Evolutionary conservation across 2,888 invertebrate genomes (phyloP), one percentile per base, ranked within the genome.

Genomic region (Sphaerophoria rueppellii): DNA sequence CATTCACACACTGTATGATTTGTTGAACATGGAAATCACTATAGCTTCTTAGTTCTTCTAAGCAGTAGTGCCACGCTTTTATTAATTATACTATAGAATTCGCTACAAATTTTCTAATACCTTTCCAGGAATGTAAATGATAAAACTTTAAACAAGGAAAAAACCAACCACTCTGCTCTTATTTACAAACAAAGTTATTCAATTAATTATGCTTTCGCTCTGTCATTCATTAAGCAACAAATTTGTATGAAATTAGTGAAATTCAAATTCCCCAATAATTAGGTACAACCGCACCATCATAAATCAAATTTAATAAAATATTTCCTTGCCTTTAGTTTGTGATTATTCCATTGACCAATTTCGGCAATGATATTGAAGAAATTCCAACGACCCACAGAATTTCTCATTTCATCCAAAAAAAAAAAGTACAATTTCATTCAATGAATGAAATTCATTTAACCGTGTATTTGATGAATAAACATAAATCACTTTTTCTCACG

Each of bases 391-490:
- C 16, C 50, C 50, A 14, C 50, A 12, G 16, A 14, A 24, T n/a
- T 11, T 12, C 16, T 61, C 46, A 4, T 48, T 61, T 9, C 32
- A 32, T n/a, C 16, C 16, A 6, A 52, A 52, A 52, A 43, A 1
- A 0, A 50, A 48, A 63, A 46, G n/a, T 12, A 11, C 32, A 35
- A 16, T 50, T 14, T 50, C 63, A 43, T 63, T 50, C 35, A 65
- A 35, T 65, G 0, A 65, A 63, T 50, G 35, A 40, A 0, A 60
- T 60, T 43, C 40, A 43, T 60, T 43, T 43, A 43, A 63, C 48
- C 35, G 24, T 24, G 14, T 40, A 48, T 65, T 60, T 24, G 60
- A 35, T 65, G 50, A 65, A 65, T 37, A 14, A 2, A 50, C 50
- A 65, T 63, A 50, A 65, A 65, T 50, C 35, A 65, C 48, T 35